phyloP scores from a whole-genome alignment of 2,113 vertebrate genomes.

The Bungarus multicinctus region DNA sequence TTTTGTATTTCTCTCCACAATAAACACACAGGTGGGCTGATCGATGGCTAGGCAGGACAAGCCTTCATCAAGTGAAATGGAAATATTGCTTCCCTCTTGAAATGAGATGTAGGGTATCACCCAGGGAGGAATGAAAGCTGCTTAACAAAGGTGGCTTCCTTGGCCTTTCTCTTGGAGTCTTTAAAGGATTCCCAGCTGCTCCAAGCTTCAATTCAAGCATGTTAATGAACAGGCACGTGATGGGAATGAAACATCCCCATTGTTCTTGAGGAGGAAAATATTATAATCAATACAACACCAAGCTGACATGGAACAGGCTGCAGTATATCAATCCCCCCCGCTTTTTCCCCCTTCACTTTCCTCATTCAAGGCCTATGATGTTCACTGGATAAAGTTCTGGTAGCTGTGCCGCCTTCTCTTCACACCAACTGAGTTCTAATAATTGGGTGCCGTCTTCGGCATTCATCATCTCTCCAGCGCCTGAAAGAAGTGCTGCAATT shows the following conservation, averaged over 20 bases:
- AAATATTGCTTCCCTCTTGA: neutral
- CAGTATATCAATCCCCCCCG: neutral
- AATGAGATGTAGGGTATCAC: neutral
- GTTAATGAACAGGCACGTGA: neutral
- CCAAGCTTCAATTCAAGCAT: neutral
- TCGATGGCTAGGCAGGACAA: neutral
- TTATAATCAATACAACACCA: slow-evolving; percentile 5
- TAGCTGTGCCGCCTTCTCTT: slow-evolving; percentile 61
- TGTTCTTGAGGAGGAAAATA: slow-evolving; percentile 6
- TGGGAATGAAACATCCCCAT: slow-evolving; percentile 10
- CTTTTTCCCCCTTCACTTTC: neutral
- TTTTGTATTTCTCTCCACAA: neutral
- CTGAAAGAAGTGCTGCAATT: slow-evolving; percentile 75
- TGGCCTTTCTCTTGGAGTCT: neutral
- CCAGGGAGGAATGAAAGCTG: neutral
- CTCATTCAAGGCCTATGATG: slow-evolving; percentile 46
- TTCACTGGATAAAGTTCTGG: slow-evolving; percentile 57
- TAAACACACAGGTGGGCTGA: neutral
- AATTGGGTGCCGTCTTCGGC: slow-evolving; percentile 73
- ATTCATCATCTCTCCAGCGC: slow-evolving; percentile 65
- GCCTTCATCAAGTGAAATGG: neutral
- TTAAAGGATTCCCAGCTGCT: neutral
- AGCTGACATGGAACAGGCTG: slow-evolving; percentile 2
- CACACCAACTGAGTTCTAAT: slow-evolving; percentile 65
- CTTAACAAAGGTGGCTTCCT: neutral